Base-by-base conservation (phyloP, 1,140 invertebrate genomes). In the Ceratina japonica region DNA sequence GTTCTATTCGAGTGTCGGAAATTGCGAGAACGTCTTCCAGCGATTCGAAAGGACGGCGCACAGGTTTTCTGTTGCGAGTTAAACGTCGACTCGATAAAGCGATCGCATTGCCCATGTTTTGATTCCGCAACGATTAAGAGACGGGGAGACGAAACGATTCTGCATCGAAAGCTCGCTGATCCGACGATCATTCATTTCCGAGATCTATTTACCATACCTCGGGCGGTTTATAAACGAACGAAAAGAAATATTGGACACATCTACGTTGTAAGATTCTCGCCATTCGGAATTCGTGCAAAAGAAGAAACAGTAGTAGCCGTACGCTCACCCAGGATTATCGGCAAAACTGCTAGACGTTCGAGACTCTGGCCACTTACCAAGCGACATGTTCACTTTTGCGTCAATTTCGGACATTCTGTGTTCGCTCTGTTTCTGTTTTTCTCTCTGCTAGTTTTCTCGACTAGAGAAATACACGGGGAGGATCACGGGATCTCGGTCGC, bases 371-470 rank as follows among this genome's bases (percentile, higher is more conserved):
- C 87, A 93, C 92, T 93, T 92, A 93, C 92, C 92, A 71, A 92
- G 91, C 82, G 92, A 92, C 92, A 93, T 93, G 82, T 93, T 92
- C 80, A 93, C 90, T 92, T 93, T 93, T 22, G 89, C 90, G 76
- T 92, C 92, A 87, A 91, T 88, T 82, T 92, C 92, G 72, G 91
- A 87, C 92, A 92, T 92, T 75, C 88, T 70, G 89, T 79, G 61
- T 59, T n/a, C 24, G 24, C 31, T 77, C 1, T 78, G 12, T 79
- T 75, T 70, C 15, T 82, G 3, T 66, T 10, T 77, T 68, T 31
- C 75, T 31, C 75, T 24, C 37, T 44, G 37, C 37, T 70, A 16
- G 68, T 16, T 58, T 27, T 56, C 44, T 18, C 12, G 20, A 68
- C 44, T 13, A 20, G 22, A 62, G 68, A 37, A 16, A 44, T 27